Evolutionary conservation across 1,140 invertebrate species (phyloP).

Genomic region (Lysiphlebus fabarum): DNA sequence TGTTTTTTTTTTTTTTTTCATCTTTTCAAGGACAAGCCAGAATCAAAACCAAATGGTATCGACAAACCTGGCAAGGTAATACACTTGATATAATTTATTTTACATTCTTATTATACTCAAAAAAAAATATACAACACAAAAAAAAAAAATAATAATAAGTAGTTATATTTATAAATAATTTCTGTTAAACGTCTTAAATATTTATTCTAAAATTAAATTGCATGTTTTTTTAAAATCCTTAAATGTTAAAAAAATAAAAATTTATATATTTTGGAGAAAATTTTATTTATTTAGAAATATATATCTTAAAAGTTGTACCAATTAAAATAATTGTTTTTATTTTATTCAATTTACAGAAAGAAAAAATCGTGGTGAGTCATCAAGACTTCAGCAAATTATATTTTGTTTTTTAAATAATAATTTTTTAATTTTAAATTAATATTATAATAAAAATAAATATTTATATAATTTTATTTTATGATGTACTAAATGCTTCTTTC

Average conservation of each 20-base stretch:
- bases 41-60: conserved; percentile 49
- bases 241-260: background rate
- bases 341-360: conserved; percentile 37
- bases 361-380: conserved; percentile 38
- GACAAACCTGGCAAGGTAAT: conserved; percentile 49
- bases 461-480: conserved; percentile 3
- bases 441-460: no score
- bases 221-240: background rate
- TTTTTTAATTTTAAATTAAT: background rate
- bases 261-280: no score
- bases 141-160: background rate
- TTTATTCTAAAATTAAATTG: background rate
- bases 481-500: conserved; percentile 14
- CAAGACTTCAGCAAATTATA: conserved; percentile 4
- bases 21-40: conserved; percentile 50
- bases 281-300: no score
- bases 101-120: conserved; percentile 12
- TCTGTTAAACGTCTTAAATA: no score
- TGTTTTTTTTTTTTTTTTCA: conserved; percentile 36
- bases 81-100: conserved; percentile 8
- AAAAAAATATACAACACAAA: no score
- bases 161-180: background rate
- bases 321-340: conserved; percentile 15
- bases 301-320: conserved; percentile 15
- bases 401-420: background rate